Evolutionary conservation across 1,140 invertebrate genomes (phyloP), one percentile per base, ranked within the genome.

Genomic region (Rhynchophorus ferrugineus): DNA sequence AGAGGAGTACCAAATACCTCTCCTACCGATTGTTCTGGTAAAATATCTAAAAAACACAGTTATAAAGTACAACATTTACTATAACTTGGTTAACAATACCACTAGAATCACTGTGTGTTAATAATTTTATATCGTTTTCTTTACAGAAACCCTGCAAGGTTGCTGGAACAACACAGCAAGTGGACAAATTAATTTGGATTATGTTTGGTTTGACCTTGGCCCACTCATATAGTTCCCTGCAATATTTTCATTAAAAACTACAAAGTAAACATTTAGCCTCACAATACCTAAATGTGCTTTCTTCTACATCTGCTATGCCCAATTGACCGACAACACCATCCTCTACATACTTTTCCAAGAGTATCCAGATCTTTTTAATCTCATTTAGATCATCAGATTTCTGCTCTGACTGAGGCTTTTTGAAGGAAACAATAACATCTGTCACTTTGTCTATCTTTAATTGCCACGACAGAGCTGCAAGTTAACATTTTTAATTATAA

Each of bases 141-240:
- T 87, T 88, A 46, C 93, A 91, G 74, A 93, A 98, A 44, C 81
- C 78, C 66, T 91, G 85, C 48, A 99, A 77, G 8, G 87, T 83
- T 16, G 87, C 83, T 9, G 95, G 93, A 50, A 98, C 94, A 2
- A 95, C 87, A 76, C 95, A 98, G 70, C 95, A 98, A 2, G 87
- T 87, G 1, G 91, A 85, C 41, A 98, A 77, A 74, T 95, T 97
- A 53, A 98, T 94, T 75, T 99, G 95, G 56, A 95, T 85, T 49
- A 95, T 92, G 56, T 79, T 81, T 13, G 95, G 95, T 61, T 91
- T 91, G 1, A 92, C 84, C 56, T 76, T 75, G n/a, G 89, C 83
- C 75, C 80, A 83, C 11, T 84, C 75, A 71, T 89, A 84, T 0
- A 97, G 71, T 50, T 83, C 72, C 29, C 84, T 78, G 17, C 11